Conservation (phyloP, 1,140 invertebrate species). For the Druon quercuslanigerum region DNA sequence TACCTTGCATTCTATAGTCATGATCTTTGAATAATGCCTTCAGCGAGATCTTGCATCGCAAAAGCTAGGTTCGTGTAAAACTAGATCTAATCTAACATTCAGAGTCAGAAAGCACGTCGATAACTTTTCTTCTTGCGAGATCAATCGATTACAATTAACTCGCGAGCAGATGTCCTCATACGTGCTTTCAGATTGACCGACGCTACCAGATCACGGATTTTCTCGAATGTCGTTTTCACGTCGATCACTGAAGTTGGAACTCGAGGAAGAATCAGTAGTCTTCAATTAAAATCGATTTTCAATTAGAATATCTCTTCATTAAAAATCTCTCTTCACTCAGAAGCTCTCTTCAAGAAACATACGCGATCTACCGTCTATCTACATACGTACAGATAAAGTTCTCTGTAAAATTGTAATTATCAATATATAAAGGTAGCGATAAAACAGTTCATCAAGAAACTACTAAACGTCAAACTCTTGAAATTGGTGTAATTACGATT, state of each 20-base stretch:
- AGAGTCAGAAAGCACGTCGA: constrained; percentile 51
- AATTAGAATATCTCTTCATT: neutral
- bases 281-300: neutral
- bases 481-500: constrained; percentile 49
- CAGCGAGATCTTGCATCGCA: constrained; percentile 51
- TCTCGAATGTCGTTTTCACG: constrained; percentile 23
- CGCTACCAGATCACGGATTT: constrained; percentile 29
- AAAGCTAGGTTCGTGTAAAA: constrained; percentile 56
- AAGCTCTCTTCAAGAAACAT: constrained; percentile 37
- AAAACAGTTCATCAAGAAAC: constrained; percentile 44
- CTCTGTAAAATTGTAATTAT: constrained; percentile 46
- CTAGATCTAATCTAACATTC: constrained; percentile 55
- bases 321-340: constrained; percentile 1
- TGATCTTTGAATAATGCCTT: constrained; percentile 34
- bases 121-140: constrained; percentile 42
- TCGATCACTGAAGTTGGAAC: neutral
- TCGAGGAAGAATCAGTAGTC: neutral
- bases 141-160: neutral
- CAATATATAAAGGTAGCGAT: constrained; percentile 20
- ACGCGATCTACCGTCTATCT: constrained; percentile 54
- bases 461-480: constrained; percentile 56
- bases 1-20: neutral
- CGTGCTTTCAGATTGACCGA: constrained; percentile 22
- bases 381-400: constrained; percentile 52
- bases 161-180: neutral